phyloP scores from a whole-genome alignment of 2,113 vertebrate genomes.

The Pelodiscus sinensis region DNA sequence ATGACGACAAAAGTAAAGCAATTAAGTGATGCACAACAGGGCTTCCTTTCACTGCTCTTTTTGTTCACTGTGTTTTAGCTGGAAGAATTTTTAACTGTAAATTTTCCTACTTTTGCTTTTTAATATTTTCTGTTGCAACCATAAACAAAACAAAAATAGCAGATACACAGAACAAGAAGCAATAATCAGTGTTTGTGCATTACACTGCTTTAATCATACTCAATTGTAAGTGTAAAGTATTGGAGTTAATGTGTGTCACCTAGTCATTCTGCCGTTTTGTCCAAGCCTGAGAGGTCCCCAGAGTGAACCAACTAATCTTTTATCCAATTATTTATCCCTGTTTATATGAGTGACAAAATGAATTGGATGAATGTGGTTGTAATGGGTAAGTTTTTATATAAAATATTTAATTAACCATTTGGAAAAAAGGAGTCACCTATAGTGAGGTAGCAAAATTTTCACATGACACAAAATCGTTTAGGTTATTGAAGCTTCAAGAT shows the following conservation, averaged over 20 bases:
- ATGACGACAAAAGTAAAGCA: conserved; percentile 1
- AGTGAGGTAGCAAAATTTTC: not conserved
- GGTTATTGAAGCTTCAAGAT: not conserved
- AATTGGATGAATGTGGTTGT: not conserved
- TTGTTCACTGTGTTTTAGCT: not conserved
- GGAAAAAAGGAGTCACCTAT: not conserved
- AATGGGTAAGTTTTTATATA: not conserved
- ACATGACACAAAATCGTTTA: not conserved
- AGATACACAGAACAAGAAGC: not conserved
- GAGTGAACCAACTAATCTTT: not conserved
- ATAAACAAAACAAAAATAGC: not conserved
- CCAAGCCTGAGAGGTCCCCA: not conserved
- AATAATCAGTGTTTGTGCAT: not conserved
- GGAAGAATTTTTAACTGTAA: not conserved
- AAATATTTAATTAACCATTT: not conserved
- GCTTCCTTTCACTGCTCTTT: not conserved
- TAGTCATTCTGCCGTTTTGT: not conserved
- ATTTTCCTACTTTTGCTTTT: not conserved
- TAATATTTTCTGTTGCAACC: not conserved
- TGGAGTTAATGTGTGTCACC: not conserved
- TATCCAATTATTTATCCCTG: not conserved
- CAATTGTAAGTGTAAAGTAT: not conserved
- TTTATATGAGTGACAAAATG: not conserved
- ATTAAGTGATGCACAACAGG: not conserved
- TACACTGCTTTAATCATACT: not conserved